phyloP scores from a whole-genome alignment of 2,888 invertebrate species.

The Lymantria dispar region DNA sequence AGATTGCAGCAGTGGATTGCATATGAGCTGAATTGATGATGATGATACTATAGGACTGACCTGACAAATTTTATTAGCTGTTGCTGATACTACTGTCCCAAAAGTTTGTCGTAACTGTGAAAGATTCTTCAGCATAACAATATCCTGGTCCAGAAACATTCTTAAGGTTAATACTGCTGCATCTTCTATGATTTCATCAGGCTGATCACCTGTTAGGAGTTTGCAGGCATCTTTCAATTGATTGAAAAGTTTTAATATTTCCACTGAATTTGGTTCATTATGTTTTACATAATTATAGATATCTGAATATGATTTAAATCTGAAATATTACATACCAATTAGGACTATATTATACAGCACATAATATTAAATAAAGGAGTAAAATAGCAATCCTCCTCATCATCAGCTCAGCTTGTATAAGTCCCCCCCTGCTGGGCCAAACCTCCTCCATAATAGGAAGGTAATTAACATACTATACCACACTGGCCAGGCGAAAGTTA shows the following conservation, averaged over 20 bases:
- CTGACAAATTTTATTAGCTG: slow-evolving; percentile 82
- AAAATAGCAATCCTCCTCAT: too few relatives aligned
- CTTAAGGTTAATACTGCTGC: slow-evolving; percentile 83
- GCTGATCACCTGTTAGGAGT: slow-evolving; percentile 79
- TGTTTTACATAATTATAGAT: slow-evolving; percentile 69
- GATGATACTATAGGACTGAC: slow-evolving; percentile 43
- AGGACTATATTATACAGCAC: too few relatives aligned
- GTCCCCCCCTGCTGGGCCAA: too few relatives aligned
- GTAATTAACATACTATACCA: too few relatives aligned
- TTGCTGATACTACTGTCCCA: slow-evolving; percentile 79
- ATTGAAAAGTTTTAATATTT: slow-evolving; percentile 55
- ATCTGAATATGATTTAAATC: slow-evolving; percentile 75
- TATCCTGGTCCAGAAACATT: slow-evolving; percentile 83
- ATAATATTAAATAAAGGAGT: too few relatives aligned
- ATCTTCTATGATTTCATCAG: slow-evolving; percentile 84
- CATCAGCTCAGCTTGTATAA: too few relatives aligned
- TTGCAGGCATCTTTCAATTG: slow-evolving; percentile 57
- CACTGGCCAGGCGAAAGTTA: too few relatives aligned
- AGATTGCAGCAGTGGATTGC: too few relatives aligned
- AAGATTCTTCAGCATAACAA: slow-evolving; percentile 82
- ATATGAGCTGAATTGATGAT: too few relatives aligned
- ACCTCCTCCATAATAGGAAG: too few relatives aligned
- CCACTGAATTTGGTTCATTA: slow-evolving; percentile 48
- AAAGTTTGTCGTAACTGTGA: slow-evolving; percentile 82
- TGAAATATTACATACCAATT: slow-evolving; percentile 33